Evolutionary conservation across 2,888 invertebrate genomes (phyloP).

Genomic region (Phoenoteleia sp.): DNA sequence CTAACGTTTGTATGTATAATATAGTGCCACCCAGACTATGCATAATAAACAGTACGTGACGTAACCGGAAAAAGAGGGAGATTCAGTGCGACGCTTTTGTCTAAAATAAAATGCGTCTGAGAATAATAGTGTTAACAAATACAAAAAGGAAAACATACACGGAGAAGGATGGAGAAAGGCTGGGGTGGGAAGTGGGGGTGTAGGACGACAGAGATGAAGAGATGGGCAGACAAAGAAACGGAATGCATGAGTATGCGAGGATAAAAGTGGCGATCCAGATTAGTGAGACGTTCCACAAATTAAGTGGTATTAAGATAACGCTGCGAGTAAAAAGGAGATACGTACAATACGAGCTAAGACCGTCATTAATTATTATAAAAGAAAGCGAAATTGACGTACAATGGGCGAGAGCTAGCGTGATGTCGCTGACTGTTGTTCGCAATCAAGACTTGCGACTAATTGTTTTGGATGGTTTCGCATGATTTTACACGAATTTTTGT

Average conservation of each 20-base stretch:
- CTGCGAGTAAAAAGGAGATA: constrained; percentile 52
- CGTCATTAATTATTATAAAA: constrained; percentile 55
- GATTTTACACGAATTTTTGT: too few relatives aligned
- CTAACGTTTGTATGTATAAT: constrained; percentile 59
- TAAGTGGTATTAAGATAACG: constrained; percentile 67
- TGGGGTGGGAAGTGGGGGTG: constrained; percentile 39
- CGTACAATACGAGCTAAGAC: constrained; percentile 56
- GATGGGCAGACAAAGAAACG: constrained; percentile 43
- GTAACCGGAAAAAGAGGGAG: constrained; percentile 54
- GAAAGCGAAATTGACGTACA: constrained; percentile 49
- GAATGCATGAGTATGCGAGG: constrained; percentile 59
- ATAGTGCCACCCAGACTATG: constrained; percentile 44
- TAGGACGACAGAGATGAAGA: constrained; percentile 8
- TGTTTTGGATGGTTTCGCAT: constrained; percentile 17
- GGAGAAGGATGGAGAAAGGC: background rate
- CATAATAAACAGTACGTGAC: constrained; percentile 64
- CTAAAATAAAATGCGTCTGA: constrained; percentile 57
- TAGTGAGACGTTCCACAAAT: constrained; percentile 66
- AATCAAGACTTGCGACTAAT: background rate
- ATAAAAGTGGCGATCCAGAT: constrained; percentile 60
- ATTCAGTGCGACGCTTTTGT: constrained; percentile 58
- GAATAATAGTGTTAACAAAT: constrained; percentile 65
- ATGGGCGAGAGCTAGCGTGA: constrained; percentile 17
- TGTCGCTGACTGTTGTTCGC: constrained; percentile 20
- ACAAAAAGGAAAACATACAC: too few relatives aligned